phyloP scores from a whole-genome alignment of 1,140 invertebrate species.

The Ctenoplectra terminalis region DNA sequence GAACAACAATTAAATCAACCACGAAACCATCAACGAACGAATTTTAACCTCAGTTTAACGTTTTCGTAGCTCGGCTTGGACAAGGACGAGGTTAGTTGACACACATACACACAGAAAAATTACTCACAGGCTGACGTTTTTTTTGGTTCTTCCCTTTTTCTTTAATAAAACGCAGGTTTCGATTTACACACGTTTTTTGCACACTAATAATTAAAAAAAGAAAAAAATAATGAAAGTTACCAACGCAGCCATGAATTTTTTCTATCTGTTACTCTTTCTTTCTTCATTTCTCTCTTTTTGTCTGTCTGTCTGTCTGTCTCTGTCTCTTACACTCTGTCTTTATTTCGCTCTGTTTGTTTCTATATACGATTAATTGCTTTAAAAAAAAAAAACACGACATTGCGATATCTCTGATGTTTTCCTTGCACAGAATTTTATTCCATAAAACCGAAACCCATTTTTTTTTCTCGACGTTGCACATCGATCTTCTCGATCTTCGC shows the following conservation, averaged over 20 bases:
- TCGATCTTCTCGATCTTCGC: slow-evolving; percentile 13
- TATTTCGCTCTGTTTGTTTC: slow-evolving; percentile 55
- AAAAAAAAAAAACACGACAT: slow-evolving; percentile 60
- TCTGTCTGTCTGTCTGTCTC: slow-evolving; percentile 52
- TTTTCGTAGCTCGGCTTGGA: slow-evolving; percentile 93
- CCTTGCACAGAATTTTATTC: slow-evolving; percentile 43
- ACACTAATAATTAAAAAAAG: slow-evolving; percentile 57
- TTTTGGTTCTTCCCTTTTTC: background rate
- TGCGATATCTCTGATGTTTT: slow-evolving; percentile 44
- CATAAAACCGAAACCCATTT: background rate
- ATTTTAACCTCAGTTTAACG: slow-evolving; percentile 81
- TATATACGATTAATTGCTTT: slow-evolving; percentile 65
- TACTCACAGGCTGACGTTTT: slow-evolving; percentile 71
- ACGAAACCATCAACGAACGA: slow-evolving; percentile 67
- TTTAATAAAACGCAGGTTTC: slow-evolving; percentile 59
- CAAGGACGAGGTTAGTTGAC: slow-evolving; percentile 91
- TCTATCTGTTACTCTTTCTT: slow-evolving; percentile 66
- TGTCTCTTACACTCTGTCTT: slow-evolving; percentile 59
- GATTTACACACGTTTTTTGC: slow-evolving; percentile 55
- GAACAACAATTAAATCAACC: slow-evolving; percentile 47
- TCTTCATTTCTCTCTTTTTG: slow-evolving; percentile 31
- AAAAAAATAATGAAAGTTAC: too few relatives aligned
- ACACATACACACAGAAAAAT: slow-evolving; percentile 69
- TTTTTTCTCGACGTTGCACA: slow-evolving; percentile 32
- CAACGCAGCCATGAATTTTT: slow-evolving; percentile 73